phyloP scores from a whole-genome alignment of 2,797 vertebrate species.

The Microchirus variegatus region DNA sequence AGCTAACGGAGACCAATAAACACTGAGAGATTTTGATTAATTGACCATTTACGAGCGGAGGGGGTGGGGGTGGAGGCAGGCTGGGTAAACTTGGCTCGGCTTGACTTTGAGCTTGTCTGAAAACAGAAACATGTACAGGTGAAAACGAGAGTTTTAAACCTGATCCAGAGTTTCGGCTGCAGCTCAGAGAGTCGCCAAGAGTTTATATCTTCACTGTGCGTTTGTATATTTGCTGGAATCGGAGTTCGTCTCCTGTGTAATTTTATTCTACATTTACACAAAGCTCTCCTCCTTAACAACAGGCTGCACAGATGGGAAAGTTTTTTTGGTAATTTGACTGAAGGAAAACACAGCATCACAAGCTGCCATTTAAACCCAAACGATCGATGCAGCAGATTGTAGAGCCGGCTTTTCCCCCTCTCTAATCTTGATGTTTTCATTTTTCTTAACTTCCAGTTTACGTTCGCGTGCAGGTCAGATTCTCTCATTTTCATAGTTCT shows the following conservation, averaged over 20 bases:
- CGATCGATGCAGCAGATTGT: slow-evolving; percentile 12
- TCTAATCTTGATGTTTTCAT: slow-evolving; percentile 56
- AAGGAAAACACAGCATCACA: slow-evolving; percentile 45
- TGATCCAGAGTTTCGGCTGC: too few species aligned
- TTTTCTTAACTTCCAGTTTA: slow-evolving; percentile 53
- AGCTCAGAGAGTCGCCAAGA: too few species aligned
- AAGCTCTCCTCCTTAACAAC: slow-evolving; percentile 46
- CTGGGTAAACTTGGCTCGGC: slow-evolving; percentile 53
- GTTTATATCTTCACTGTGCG: slow-evolving; percentile 13
- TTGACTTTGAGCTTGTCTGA: slow-evolving; percentile 38
- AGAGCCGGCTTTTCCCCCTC: slow-evolving; percentile 41
- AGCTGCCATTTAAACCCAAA: slow-evolving; percentile 53
- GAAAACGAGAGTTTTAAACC: too few species aligned
- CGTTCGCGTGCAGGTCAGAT: slow-evolving; percentile 22
- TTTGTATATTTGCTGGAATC: slow-evolving; percentile 30
- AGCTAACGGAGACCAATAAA: slow-evolving; percentile 79
- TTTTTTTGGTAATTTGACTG: slow-evolving; percentile 58
- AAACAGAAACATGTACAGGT: not conserved
- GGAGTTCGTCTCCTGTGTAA: slow-evolving; percentile 42
- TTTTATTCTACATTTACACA: slow-evolving; percentile 45
- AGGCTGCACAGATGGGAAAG: slow-evolving; percentile 65
- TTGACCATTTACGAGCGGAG: slow-evolving; percentile 67
- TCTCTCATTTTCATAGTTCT: not conserved
- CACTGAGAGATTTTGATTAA: slow-evolving; percentile 70
- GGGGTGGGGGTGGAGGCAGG: slow-evolving; percentile 42